Evolutionary conservation across 2,797 vertebrate genomes (phyloP).

Genomic region (Erpetoichthys calabaricus): DNA sequence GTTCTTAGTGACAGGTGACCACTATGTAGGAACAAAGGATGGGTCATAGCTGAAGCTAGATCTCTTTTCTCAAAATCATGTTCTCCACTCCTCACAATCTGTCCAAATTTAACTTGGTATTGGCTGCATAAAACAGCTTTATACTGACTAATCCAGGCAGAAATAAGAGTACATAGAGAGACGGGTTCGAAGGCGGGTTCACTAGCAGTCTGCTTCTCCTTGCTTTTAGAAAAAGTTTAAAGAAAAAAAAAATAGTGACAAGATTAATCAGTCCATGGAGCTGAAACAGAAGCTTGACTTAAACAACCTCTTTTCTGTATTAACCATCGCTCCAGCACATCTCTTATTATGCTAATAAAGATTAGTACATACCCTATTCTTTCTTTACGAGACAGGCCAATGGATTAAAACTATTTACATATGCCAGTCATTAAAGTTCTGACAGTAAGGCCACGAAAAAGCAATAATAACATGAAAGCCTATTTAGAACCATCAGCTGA

Average conservation of each 20-base stretch:
- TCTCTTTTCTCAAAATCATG: constrained; percentile 54
- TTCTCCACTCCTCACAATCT: constrained; percentile 60
- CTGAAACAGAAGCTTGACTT: constrained; percentile 51
- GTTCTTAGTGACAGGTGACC: constrained; percentile 57
- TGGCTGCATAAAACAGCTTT: constrained; percentile 57
- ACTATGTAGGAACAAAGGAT: constrained; percentile 47
- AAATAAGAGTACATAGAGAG: constrained; percentile 44
- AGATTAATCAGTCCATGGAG: constrained; percentile 46
- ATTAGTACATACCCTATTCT: constrained; percentile 50
- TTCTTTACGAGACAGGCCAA: constrained; percentile 38
- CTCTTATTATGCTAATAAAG: constrained; percentile 58
- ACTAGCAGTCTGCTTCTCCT: constrained; percentile 25
- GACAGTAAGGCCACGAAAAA: neutral
- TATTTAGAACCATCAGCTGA: neutral
- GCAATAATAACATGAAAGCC: neutral
- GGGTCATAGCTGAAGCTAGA: constrained; percentile 44
- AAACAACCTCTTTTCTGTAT: constrained; percentile 48
- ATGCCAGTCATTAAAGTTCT: neutral
- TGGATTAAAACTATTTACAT: constrained; percentile 29
- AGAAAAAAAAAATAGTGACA: constrained; percentile 24
- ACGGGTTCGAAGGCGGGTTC: constrained; percentile 36
- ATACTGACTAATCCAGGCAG: constrained; percentile 57
- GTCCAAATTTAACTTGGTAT: constrained; percentile 58
- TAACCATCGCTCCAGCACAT: constrained; percentile 45
- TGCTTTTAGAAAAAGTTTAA: constrained; percentile 29